These are phyloP conservation scores for Kryptolebias marmoratus DNA, from an alignment of 2,113 vertebrate genomes.

Conservation along the genomic window DNA sequence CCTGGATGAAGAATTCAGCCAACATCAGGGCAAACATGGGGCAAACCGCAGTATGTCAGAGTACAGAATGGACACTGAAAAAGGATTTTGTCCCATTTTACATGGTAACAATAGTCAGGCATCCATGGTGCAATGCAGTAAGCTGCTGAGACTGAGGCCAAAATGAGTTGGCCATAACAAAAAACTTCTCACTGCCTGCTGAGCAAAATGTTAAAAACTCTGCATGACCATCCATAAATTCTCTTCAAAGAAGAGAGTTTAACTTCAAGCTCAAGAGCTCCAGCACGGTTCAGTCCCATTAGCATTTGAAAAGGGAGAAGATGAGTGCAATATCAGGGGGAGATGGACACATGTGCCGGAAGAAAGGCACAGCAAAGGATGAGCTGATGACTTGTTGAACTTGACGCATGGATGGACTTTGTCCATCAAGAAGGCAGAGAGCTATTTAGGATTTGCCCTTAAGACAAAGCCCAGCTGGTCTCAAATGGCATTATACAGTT, in stretches of 20 bases:
- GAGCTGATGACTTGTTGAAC: slow-evolving; percentile 69
- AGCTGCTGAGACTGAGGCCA: slow-evolving; percentile 42
- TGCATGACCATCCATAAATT: slow-evolving; percentile 66
- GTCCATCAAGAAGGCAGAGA: slow-evolving; percentile 48
- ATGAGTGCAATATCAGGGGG: slow-evolving; percentile 34
- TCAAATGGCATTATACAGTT: slow-evolving; percentile 32
- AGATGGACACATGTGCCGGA: slow-evolving; percentile 12
- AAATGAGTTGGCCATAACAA: slow-evolving; percentile 59
- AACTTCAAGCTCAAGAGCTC: slow-evolving; percentile 50
- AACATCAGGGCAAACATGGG: slow-evolving; percentile 17
- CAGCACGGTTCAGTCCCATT: slow-evolving; percentile 61
- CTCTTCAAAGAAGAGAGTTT: slow-evolving; percentile 39
- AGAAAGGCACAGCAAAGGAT: slow-evolving; percentile 33
- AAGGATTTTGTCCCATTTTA: slow-evolving; percentile 55
- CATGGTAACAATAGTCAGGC: slow-evolving; percentile 53
- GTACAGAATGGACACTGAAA: slow-evolving; percentile 21
- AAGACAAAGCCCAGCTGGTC: slow-evolving; percentile 38
- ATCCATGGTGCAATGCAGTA: slow-evolving; percentile 25
- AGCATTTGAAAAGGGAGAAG: slow-evolving; percentile 71
- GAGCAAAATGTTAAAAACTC: slow-evolving; percentile 61
- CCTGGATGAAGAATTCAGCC: background rate
- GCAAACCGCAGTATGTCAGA: background rate
- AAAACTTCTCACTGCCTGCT: slow-evolving; percentile 35
- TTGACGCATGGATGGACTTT: slow-evolving; percentile 62
- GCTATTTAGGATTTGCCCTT: slow-evolving; percentile 34